Evolutionary conservation across 2,113 vertebrate species (phyloP), one percentile per base, ranked within the genome.

Genomic region (Holacanthus passer): DNA sequence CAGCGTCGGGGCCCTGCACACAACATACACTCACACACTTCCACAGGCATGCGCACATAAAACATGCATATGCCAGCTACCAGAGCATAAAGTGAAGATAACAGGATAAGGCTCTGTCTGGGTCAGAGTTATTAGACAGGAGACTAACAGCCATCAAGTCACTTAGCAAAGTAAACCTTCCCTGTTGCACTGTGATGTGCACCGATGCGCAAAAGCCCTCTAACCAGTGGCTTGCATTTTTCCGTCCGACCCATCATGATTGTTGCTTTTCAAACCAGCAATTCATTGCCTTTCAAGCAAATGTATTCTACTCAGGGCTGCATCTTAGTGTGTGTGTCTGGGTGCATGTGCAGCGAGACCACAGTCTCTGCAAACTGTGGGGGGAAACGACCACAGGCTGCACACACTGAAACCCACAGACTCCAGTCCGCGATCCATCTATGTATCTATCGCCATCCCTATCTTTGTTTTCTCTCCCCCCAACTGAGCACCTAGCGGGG

Each of bases 371-470:
- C 76, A 90, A 88, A 87, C 86, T 73, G 78, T 89, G 86, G 86
- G 83, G 82, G 89, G 62, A 87, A 48, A 69, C 59, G 0, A 85
- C 92, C 91, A 80, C 89, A 91, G 88, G 88, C 92, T 92, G 79
- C 85, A 89, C 91, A 91, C 82, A 84, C 82, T 81, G 81, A 84
- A 92, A 89, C 77, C 91, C 90, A 88, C 88, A 92, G 89, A 89
- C 87, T 92, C 90, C 90, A 90, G 77, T 88, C 75, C 82, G 52
- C 56, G 32, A 89, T 91, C 84, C 76, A 85, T 90, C 84, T 65
- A 80, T 87, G 80, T 41, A 6, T 10, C 39, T 7, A 37, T 87
- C 81, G 50, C 81, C 84, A 73, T 73, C 70, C 53, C 85, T 59
- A 64, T 87, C 79, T 88, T 4, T 77, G 80, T 82, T 88, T 85